Evolutionary conservation across 2,113 vertebrate genomes (phyloP).

Genomic region (Scomber japonicus): DNA sequence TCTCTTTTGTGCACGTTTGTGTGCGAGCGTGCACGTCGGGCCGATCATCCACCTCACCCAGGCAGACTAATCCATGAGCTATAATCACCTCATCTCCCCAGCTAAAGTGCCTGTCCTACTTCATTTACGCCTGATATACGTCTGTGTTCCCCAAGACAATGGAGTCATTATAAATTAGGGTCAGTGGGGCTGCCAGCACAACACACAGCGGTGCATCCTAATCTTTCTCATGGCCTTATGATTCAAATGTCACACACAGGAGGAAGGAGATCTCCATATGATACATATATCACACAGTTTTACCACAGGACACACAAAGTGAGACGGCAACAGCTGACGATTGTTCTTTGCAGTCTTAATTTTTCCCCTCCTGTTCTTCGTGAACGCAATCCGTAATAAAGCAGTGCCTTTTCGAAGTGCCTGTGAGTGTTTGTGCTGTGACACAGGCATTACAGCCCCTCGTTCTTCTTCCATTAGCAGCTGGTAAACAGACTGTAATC

Average conservation of each 20-base stretch:
- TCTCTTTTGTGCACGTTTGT: constrained; percentile 5
- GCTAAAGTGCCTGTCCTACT: constrained; percentile 78
- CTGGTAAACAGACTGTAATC: constrained; percentile 67
- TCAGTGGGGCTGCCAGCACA: constrained; percentile 65
- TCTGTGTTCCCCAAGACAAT: constrained; percentile 78
- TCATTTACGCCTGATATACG: constrained; percentile 74
- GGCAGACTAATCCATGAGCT: constrained; percentile 74
- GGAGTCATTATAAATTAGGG: constrained; percentile 78
- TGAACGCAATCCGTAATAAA: constrained; percentile 60
- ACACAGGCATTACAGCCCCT: constrained; percentile 47
- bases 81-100: constrained; percentile 77
- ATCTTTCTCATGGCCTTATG: constrained; percentile 65
- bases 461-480: constrained; percentile 68
- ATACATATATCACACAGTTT: constrained; percentile 12
- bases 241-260: constrained; percentile 25
- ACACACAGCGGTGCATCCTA: constrained; percentile 57
- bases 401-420: constrained; percentile 42
- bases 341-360: background rate
- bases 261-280: constrained; percentile 21
- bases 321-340: background rate
- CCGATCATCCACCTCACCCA: constrained; percentile 64
- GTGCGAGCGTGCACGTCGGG: constrained; percentile 13
- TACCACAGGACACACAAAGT: constrained; percentile 10
- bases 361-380: background rate
- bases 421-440: constrained; percentile 59